Conservation (phyloP, 2,888 invertebrate species). For the Thymelicus lineola region DNA sequence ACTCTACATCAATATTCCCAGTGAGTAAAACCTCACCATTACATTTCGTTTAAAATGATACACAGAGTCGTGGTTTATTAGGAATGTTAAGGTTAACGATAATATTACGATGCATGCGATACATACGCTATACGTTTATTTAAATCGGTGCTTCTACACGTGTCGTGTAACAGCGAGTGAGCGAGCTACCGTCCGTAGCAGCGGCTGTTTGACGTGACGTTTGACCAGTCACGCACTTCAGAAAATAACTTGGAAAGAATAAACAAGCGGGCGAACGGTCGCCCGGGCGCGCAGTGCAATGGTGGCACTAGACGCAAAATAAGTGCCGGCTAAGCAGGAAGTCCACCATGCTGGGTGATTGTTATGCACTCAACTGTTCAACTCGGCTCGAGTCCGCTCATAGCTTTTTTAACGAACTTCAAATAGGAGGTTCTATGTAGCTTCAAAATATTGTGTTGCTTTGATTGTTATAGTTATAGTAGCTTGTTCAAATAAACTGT, state of each 20-base stretch:
- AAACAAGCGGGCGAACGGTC: conserved; percentile 19
- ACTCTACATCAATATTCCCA: too few relatives aligned
- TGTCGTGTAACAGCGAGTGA: conserved; percentile 6
- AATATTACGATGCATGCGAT: background rate
- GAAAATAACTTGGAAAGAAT: conserved; percentile 45
- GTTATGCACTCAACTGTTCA: conserved; percentile 31
- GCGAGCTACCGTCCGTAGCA: too few relatives aligned
- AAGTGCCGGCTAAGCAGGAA: conserved; percentile 37
- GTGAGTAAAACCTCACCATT: too few relatives aligned
- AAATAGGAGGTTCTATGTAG: too few relatives aligned
- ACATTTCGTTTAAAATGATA: too few relatives aligned
- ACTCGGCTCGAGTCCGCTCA: background rate
- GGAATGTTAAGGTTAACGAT: background rate
- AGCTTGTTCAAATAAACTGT: conserved; percentile 2
- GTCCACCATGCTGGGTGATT: conserved; percentile 34
- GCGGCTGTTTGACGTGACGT: conserved; percentile 54
- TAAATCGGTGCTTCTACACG: conserved; percentile 15
- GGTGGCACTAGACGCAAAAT: conserved; percentile 31
- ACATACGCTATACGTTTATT: conserved; percentile 2
- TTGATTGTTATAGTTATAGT: background rate
- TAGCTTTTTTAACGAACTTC: background rate
- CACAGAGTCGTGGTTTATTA: too few relatives aligned
- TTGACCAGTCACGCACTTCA: conserved; percentile 70
- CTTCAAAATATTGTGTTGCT: background rate
- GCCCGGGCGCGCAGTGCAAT: background rate